Evolutionary conservation across 2,888 invertebrate genomes (phyloP).

Genomic region (Dyspetes luteomarginatus): DNA sequence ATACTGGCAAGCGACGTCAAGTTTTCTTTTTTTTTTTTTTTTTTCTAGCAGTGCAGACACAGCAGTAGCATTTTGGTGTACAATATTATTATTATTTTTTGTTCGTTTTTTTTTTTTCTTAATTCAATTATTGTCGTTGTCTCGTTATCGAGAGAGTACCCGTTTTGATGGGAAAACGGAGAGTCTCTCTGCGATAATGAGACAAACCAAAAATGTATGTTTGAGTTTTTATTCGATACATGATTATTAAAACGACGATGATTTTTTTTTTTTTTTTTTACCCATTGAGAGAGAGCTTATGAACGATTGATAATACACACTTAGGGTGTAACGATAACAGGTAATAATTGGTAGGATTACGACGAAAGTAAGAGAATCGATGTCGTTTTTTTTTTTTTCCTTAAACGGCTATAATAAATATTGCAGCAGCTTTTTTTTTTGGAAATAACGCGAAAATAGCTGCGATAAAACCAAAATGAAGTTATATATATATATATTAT

Average conservation of each 20-base stretch:
- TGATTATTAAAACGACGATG: slow-evolving; percentile 63
- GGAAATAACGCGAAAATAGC: slow-evolving; percentile 51
- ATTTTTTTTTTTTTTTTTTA: slow-evolving; percentile 38
- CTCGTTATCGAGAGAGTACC: slow-evolving; percentile 51
- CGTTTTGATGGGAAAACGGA: slow-evolving; percentile 16
- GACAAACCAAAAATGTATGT: slow-evolving; percentile 71
- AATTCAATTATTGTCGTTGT: slow-evolving; percentile 60
- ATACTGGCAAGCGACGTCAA: slow-evolving; percentile 82
- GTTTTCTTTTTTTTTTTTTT: slow-evolving; percentile 67
- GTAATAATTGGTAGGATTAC: slow-evolving; percentile 64
- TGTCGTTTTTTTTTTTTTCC: slow-evolving; percentile 47
- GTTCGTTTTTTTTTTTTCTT: slow-evolving; percentile 43
- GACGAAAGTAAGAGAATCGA: slow-evolving; percentile 58
- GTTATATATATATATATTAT: slow-evolving; percentile 37
- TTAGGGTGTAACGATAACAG: slow-evolving; percentile 68
- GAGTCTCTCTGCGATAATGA: slow-evolving; percentile 67
- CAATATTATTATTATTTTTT: slow-evolving; percentile 68
- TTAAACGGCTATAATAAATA: slow-evolving; percentile 60
- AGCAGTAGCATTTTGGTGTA: slow-evolving; percentile 78
- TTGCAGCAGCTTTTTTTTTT: slow-evolving; percentile 60
- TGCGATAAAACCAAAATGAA: slow-evolving; percentile 48
- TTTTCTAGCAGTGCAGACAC: slow-evolving; percentile 77
- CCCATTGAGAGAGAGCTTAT: slow-evolving; percentile 58
- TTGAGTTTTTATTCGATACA: slow-evolving; percentile 63
- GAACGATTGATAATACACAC: slow-evolving; percentile 64